phyloP scores from a whole-genome alignment of 2,113 vertebrate genomes.

The Azemiops feae region DNA sequence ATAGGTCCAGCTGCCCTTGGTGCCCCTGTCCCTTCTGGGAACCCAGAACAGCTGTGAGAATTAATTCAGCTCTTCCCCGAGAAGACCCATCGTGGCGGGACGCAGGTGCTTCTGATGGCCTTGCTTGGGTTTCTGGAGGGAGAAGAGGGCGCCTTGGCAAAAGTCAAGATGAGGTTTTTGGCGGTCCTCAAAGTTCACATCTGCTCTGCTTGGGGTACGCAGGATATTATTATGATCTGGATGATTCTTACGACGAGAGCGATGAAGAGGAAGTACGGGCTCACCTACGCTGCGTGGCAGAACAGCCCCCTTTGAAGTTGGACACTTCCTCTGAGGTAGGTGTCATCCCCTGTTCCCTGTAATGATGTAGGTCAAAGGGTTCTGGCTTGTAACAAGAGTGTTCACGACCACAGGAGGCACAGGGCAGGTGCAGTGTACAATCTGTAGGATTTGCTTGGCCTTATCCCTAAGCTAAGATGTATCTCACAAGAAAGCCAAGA shows the following conservation, averaged over 20 bases:
- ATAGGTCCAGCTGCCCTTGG: neutral
- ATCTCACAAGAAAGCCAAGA: too few relatives aligned
- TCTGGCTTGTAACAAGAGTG: neutral
- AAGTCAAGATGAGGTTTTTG: neutral
- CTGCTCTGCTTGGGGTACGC: neutral
- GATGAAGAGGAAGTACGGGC: constrained; percentile 96
- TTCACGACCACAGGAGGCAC: neutral
- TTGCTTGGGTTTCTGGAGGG: neutral
- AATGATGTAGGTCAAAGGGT: neutral
- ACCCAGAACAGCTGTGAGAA: neutral
- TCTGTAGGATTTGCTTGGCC: neutral
- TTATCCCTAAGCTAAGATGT: neutral
- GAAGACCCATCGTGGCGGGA: neutral
- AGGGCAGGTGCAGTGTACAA: neutral
- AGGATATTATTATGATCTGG: constrained; percentile 98
- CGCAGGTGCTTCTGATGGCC: neutral
- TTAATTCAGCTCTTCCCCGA: neutral
- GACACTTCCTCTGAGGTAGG: constrained; percentile 91
- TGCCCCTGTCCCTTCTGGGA: too few relatives aligned
- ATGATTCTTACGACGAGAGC: constrained; percentile 96
- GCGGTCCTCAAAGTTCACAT: fast-evolving
- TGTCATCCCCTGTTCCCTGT: neutral
- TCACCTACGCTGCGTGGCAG: constrained; percentile 90
- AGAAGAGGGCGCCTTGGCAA: too few relatives aligned
- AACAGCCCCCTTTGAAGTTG: constrained; percentile 94